Evolutionary conservation across 1,140 invertebrate species (phyloP).

Genomic region (Campodea augens): DNA sequence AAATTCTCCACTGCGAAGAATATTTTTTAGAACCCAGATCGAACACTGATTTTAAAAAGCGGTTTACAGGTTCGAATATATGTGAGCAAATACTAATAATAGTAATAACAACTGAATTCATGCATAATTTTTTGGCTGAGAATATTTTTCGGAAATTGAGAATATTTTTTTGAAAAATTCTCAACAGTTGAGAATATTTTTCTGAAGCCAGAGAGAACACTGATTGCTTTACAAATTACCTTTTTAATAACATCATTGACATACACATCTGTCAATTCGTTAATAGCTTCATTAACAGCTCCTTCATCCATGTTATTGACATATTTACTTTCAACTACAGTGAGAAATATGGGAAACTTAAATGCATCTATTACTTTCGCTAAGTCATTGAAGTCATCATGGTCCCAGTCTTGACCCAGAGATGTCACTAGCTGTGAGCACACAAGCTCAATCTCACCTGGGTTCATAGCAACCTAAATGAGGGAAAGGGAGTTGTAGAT

Average conservation of each 20-base stretch:
- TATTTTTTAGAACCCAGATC: too few relatives aligned
- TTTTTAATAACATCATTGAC: conserved; percentile 66
- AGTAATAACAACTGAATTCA: too few relatives aligned
- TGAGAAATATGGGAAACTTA: conserved; percentile 42
- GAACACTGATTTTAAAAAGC: too few relatives aligned
- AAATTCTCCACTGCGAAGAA: too few relatives aligned
- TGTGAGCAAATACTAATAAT: not conserved
- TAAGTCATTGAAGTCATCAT: conserved; percentile 39
- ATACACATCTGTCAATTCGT: conserved; percentile 54
- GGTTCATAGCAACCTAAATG: conserved; percentile 37
- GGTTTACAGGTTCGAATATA: too few relatives aligned
- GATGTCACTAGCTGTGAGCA: conserved; percentile 41
- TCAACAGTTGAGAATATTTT: too few relatives aligned
- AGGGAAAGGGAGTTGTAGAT: too few relatives aligned
- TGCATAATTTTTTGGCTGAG: too few relatives aligned
- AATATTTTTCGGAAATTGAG: too few relatives aligned
- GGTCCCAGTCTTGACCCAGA: conserved; percentile 39
- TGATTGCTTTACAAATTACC: too few relatives aligned
- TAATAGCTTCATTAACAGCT: conserved; percentile 45
- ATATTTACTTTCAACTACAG: conserved; percentile 49
- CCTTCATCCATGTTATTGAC: conserved; percentile 32
- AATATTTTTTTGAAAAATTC: too few relatives aligned
- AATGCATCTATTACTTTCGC: conserved; percentile 38
- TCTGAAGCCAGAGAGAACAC: too few relatives aligned
- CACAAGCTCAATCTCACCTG: conserved; percentile 40